Conservation (phyloP, 1,140 invertebrate genomes). For the Amyelois transitella region DNA sequence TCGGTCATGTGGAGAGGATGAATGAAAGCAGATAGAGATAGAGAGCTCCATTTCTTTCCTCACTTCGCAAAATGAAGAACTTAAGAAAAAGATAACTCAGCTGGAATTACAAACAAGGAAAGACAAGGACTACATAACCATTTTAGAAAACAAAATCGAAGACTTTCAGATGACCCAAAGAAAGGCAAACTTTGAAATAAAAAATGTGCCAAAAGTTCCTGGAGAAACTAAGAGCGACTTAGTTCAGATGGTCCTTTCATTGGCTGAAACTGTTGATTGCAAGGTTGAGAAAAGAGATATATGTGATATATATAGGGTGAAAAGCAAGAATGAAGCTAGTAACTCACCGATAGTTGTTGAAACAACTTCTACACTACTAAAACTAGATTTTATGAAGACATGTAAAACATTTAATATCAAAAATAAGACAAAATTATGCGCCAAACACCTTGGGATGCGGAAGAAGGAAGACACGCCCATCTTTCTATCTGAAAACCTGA, state of each 20-base stretch:
- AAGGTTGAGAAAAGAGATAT: conserved; percentile 6
- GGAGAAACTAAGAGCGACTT: neutral
- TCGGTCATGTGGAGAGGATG: no score
- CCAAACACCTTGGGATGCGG: neutral
- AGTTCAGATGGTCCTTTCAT: neutral
- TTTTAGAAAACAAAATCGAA: conserved; percentile 1
- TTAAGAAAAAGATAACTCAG: neutral
- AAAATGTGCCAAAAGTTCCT: neutral
- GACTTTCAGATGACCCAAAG: neutral
- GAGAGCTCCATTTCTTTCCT: neutral
- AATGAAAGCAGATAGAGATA: no score
- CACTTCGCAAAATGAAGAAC: neutral
- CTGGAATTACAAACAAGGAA: neutral
- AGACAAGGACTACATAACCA: neutral
- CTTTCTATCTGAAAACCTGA: neutral
- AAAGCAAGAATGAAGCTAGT: conserved; percentile 1
- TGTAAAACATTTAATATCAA: conserved; percentile 11
- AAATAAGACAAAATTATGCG: conserved; percentile 6
- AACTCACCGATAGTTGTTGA: conserved; percentile 10
- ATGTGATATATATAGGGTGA: conserved; percentile 14
- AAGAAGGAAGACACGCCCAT: neutral
- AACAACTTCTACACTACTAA: conserved; percentile 8
- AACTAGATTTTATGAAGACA: conserved; percentile 2
- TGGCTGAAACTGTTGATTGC: neutral
- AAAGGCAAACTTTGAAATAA: conserved; percentile 1